These are phyloP conservation scores for Ibycter americanus DNA, from an alignment of 2,797 vertebrate species.

Conservation along the genomic window DNA sequence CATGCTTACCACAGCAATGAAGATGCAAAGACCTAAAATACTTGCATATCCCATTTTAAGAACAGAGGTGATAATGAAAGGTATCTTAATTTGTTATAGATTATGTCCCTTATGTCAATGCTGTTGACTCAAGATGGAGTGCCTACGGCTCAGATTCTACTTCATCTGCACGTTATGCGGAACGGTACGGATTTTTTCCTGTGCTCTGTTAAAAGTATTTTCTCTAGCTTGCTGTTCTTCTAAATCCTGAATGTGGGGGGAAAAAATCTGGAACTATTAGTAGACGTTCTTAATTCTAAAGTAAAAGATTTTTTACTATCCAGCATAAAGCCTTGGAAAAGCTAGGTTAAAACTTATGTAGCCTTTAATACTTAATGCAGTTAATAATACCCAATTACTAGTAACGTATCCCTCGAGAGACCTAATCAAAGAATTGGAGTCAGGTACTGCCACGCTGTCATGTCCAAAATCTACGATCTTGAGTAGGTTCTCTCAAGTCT, in stretches of 20 bases:
- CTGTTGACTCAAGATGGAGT: slow-evolving; percentile 90
- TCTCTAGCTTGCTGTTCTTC: background rate
- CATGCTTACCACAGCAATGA: background rate
- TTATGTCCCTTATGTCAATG: slow-evolving; percentile 89
- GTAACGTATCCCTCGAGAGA: background rate
- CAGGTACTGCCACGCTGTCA: background rate
- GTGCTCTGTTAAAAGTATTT: background rate
- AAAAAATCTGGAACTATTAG: background rate
- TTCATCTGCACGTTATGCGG: slow-evolving; percentile 85
- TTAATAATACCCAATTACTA: background rate
- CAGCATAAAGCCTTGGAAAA: background rate
- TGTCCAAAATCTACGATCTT: background rate
- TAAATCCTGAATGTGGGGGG: background rate
- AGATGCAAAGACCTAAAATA: background rate
- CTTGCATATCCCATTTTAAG: background rate
- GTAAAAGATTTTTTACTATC: background rate
- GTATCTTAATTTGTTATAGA: slow-evolving; percentile 73
- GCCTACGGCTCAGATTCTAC: slow-evolving; percentile 88
- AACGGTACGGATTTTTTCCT: slow-evolving; percentile 78
- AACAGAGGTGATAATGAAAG: background rate
- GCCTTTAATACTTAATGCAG: background rate
- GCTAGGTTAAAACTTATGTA: background rate
- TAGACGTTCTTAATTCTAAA: background rate
- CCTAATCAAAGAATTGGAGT: background rate
- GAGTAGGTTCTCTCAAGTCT: background rate